Conservation (phyloP, 1,140 invertebrate species). For the Oedothorax gibbosus region DNA sequence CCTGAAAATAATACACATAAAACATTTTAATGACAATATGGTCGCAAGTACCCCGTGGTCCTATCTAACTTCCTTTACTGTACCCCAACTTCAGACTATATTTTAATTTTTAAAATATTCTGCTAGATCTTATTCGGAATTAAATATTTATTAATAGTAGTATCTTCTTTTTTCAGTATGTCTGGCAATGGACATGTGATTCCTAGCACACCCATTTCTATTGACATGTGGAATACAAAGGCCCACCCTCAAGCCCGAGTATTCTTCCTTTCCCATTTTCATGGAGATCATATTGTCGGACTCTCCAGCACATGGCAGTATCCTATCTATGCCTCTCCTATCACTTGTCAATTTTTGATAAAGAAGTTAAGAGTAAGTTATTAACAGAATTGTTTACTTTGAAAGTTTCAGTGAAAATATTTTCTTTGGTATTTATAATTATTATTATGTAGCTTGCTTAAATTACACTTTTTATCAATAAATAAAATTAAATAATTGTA, state of each 20-base stretch:
- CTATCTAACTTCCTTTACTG: too few species aligned
- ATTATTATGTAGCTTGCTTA: too few species aligned
- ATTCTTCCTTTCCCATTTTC: slow-evolving; percentile 56
- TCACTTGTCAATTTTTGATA: slow-evolving; percentile 46
- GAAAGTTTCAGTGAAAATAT: neutral
- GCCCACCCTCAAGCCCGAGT: slow-evolving; percentile 33
- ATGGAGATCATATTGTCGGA: slow-evolving; percentile 49
- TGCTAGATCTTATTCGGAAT: too few species aligned
- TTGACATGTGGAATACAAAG: slow-evolving; percentile 52
- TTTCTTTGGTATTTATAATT: neutral
- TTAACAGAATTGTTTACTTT: neutral
- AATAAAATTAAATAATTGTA: neutral
- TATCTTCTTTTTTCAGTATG: slow-evolving; percentile 27
- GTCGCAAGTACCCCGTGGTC: too few species aligned
- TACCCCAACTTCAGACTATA: too few species aligned
- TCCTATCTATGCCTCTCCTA: slow-evolving; percentile 55
- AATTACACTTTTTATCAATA: too few species aligned
- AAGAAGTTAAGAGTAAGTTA: slow-evolving; percentile 42
- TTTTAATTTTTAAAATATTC: too few species aligned
- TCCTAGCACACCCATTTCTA: slow-evolving; percentile 53
- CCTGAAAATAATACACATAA: too few species aligned
- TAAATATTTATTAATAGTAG: too few species aligned
- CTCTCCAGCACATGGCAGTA: slow-evolving; percentile 43
- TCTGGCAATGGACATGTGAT: slow-evolving; percentile 55
- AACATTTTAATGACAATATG: too few species aligned